phyloP scores from a whole-genome alignment of 2,888 invertebrate species.

The Pandemis heparana region DNA sequence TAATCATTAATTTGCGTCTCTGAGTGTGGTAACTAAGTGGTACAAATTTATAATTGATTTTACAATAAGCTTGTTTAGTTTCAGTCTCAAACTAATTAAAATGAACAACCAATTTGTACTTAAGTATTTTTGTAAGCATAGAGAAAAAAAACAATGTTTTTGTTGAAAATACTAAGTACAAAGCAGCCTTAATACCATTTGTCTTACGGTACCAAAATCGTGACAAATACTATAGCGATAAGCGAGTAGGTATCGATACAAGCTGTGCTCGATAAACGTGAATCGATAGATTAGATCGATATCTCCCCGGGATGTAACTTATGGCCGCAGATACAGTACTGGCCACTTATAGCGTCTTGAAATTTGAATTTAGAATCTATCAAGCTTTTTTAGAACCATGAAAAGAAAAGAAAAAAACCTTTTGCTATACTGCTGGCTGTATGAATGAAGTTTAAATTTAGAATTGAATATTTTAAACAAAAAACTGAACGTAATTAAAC shows the following conservation, averaged over 20 bases:
- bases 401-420: neutral
- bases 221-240: slow-evolving; percentile 80
- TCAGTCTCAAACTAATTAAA: too few relatives aligned
- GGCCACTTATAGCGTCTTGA: slow-evolving; percentile 49
- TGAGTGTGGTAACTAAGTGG: too few relatives aligned
- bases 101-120: neutral
- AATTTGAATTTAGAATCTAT: slow-evolving; percentile 37
- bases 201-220: slow-evolving; percentile 61
- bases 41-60: too few relatives aligned
- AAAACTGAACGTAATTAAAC: slow-evolving; percentile 34
- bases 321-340: slow-evolving; percentile 59
- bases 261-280: slow-evolving; percentile 74
- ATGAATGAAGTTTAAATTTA: neutral
- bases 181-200: slow-evolving; percentile 50
- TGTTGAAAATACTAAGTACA: neutral
- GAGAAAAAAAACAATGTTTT: neutral
- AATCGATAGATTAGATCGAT: slow-evolving; percentile 79
- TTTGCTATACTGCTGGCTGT: neutral
- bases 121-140: neutral
- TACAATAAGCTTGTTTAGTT: too few relatives aligned
- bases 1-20: too few relatives aligned
- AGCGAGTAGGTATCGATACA: slow-evolving; percentile 68
- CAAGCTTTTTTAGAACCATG: neutral
- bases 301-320: slow-evolving; percentile 69
- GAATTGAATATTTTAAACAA: slow-evolving; percentile 1